Evolutionary conservation across 2,888 invertebrate genomes (phyloP).

Genomic region (Erpobdella octoculata): DNA sequence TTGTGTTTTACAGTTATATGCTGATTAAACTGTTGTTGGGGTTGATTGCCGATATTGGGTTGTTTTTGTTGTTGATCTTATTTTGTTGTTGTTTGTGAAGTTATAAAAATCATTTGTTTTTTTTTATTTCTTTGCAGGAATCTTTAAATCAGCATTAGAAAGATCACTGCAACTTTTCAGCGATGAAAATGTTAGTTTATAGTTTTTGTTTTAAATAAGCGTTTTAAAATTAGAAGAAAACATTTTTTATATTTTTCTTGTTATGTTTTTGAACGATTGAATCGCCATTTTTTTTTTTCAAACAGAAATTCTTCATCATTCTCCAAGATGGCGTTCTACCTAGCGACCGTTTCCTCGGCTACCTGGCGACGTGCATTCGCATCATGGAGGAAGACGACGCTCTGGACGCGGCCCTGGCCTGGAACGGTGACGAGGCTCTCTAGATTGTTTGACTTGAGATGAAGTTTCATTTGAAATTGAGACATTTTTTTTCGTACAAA

Average conservation of each 20-base stretch:
- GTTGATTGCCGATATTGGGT: no score
- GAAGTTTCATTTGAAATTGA: no score
- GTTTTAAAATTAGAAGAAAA: no score
- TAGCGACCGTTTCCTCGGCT: not conserved
- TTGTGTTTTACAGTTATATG: no score
- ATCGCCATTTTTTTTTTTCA: not conserved
- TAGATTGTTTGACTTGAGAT: no score
- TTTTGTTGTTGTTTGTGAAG: no score
- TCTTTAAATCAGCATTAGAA: not conserved
- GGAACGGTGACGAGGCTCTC: not conserved
- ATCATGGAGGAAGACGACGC: not conserved
- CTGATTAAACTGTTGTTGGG: no score
- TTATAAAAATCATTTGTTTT: no score
- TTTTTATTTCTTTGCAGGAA: not conserved
- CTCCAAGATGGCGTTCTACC: constrained; percentile 1
- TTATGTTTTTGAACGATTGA: not conserved
- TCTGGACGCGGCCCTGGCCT: not conserved
- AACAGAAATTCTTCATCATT: not conserved
- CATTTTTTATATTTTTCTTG: not conserved
- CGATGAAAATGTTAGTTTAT: not conserved
- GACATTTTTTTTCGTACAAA: not conserved
- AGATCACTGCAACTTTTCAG: not conserved
- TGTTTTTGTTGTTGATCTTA: no score
- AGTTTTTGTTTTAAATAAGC: no score
- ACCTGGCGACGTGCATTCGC: not conserved